Evolutionary conservation across 1,140 invertebrate species (phyloP), one percentile per base, ranked within the genome.

Genomic region (Macrosteles quadrilineatus): DNA sequence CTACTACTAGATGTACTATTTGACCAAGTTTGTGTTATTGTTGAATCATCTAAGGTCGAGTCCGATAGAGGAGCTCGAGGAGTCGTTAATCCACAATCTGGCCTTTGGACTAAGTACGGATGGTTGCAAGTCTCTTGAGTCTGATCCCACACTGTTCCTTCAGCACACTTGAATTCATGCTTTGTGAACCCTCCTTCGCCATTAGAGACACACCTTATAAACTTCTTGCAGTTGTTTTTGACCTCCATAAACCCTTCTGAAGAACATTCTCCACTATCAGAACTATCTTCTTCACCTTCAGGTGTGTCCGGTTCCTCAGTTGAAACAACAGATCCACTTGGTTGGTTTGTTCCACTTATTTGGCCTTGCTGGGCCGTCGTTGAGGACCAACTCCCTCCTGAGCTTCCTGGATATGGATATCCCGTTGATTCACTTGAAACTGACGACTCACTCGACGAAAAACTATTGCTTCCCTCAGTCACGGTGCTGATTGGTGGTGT

Each of bases 131-230:
- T 81, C 71, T 83, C 78, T 32, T 84, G 81, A 47, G 84, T 80
- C 69, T 81, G 73, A 79, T 90, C 88, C 87, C 87, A 90, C 23
- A 86, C 85, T 4, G 88, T 90, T 30, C 87, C 87, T 68, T 86
- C 83, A 1, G 85, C 86, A 78, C 88, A 90, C 27, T 79, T 79
- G 79, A 89, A 91, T 62, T 87, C 82, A 76, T 88, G 87, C 75
- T 83, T 83, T 30, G 74, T 83, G 73, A 82, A 88, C 43, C 81
- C 81, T 6, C 84, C 85, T 68, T 82, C 78, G 25, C 84, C 85
- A 73, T 85, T 83, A 73, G 87, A 83, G 1, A 88, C 86, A 76
- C 88, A 91, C 63, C 88, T 82, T 75, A 88, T 89, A 75, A 91
- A 91, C 75, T 85, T 87, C 63, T 82, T 81, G 73, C 90, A 91